These are phyloP conservation scores for Aphodius granarius DNA, from an alignment of 2,888 invertebrate species.

Conservation along the genomic window DNA sequence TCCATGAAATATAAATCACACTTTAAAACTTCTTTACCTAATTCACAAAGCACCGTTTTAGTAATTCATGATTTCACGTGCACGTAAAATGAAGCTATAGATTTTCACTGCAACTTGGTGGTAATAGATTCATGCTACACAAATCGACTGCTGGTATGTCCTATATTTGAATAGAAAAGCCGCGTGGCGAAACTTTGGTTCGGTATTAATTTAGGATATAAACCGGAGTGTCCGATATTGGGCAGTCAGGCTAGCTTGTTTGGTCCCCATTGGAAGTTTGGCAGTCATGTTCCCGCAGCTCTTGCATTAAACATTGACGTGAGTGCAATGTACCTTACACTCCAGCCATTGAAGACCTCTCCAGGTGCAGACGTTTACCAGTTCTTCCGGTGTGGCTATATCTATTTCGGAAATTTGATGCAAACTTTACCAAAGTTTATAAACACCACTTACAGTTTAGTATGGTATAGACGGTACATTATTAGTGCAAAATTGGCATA, in stretches of 20 bases:
- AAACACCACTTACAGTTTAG: not conserved
- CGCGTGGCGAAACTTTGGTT: not conserved
- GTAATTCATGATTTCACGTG: not conserved
- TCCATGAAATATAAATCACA: no score
- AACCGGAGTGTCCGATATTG: not conserved
- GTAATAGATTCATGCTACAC: not conserved
- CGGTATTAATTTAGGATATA: not conserved
- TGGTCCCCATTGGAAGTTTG: not conserved
- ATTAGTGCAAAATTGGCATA: not conserved
- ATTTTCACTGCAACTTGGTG: not conserved
- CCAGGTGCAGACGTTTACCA: not conserved
- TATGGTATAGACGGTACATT: not conserved
- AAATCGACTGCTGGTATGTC: not conserved
- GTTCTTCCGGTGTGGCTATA: not conserved
- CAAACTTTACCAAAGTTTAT: not conserved
- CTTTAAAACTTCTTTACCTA: no score
- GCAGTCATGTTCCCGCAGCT: not conserved
- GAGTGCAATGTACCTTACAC: not conserved
- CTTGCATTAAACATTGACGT: not conserved
- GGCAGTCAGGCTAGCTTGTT: not conserved
- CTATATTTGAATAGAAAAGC: not conserved
- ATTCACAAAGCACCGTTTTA: no score
- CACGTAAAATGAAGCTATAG: not conserved
- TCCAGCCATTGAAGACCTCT: not conserved
- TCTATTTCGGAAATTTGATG: not conserved